Base-by-base conservation (phyloP, 2,888 invertebrate genomes). In the Apotomis capreana region DNA sequence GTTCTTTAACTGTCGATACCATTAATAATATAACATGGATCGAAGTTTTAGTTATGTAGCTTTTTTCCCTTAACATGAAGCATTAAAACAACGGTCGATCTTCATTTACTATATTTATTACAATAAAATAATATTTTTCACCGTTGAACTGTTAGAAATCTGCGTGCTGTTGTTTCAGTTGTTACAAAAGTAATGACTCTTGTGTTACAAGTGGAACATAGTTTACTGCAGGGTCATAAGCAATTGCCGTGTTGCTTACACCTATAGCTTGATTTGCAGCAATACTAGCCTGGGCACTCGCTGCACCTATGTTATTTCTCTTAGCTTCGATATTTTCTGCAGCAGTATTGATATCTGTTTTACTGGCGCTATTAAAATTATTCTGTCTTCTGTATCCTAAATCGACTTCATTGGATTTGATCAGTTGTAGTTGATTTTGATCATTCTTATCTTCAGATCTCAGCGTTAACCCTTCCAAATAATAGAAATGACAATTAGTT, bases 381-480 rank as follows among this genome's bases (percentile, higher is more conserved):
- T 44, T 46, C 9, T 65, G 65, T n/a, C 65, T 55, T 36, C 65
- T 65, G 40, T 46, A 65, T 36, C 55, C 65, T 12, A 57, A 46
- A 46, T 15, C 4, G 5, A 55, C 15, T 12, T 65, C 65, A 46
- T 46, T 36, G 4, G 44, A 44, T 26, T 40, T 64, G 8, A 57
- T 9, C 8, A 36, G 9, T 15, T 36, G 44, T 36, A 57, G 9
- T 57, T 44, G 65, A 36, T 57, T 57, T 4, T 55, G 15, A 15
- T 46, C 36, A 9, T 46, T 57, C 26, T 9, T 26, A 9, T 57
- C 9, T 55, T 55, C 65, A 12, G 65, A 46, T 65, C 55, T 46
- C n/a, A 57, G 26, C 5, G 46, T 46, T 12, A 15, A 26, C 26
- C 46, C 65, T 65, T 44, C 13, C 4, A 59, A 59, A 13, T 5